These are phyloP conservation scores for Mionectes olivaceus DNA, from an alignment of 2,797 vertebrate species.

Conservation along the genomic window DNA sequence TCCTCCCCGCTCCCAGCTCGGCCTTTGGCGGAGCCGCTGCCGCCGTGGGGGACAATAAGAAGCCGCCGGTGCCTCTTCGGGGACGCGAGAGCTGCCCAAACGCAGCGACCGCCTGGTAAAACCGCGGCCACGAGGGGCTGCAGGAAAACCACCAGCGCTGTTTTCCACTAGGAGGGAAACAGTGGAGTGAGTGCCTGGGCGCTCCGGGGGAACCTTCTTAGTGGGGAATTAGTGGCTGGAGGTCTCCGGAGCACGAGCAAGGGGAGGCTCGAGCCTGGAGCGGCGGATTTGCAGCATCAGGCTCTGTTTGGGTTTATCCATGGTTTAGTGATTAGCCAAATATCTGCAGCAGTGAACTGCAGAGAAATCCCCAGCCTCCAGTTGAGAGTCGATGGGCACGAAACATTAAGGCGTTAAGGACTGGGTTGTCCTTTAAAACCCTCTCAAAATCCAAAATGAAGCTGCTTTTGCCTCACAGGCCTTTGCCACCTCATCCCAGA, in stretches of 20 bases:
- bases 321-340: background rate
- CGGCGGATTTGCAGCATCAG: background rate
- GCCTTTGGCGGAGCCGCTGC: background rate
- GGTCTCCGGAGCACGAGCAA: background rate
- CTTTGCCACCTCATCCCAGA: background rate
- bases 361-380: background rate
- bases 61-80: too few species aligned
- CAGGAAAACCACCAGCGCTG: too few species aligned
- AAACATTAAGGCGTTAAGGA: accelerated
- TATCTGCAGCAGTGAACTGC: background rate
- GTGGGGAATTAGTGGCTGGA: background rate
- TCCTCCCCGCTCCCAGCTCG: background rate
- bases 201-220: background rate
- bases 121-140: background rate
- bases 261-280: background rate
- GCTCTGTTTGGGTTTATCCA: background rate
- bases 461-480: accelerated
- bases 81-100: background rate
- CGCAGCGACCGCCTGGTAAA: background rate
- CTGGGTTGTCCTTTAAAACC: accelerated
- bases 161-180: too few species aligned
- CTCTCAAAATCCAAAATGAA: background rate
- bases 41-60: background rate
- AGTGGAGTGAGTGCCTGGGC: too few species aligned
- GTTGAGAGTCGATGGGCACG: background rate